Conservation (phyloP, 2,113 vertebrate genomes). For the Nycticebus coucang region DNA sequence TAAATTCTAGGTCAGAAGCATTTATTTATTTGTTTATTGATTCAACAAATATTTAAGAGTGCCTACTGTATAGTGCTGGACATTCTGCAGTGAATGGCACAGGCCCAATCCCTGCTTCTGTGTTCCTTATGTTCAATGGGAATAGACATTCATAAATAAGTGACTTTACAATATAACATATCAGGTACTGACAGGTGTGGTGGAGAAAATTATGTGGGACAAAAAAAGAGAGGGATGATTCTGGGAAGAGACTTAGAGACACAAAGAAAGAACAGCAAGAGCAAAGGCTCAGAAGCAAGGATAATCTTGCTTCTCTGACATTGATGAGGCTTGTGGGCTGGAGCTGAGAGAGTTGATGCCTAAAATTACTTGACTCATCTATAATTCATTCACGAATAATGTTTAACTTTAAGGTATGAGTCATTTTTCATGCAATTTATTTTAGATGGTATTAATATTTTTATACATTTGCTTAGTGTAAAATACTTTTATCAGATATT, state of each 20-base stretch:
- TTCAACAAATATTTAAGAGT: not conserved
- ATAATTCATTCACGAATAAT: not conserved
- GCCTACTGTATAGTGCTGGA: too few species aligned
- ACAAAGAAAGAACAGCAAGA: not conserved
- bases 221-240: not conserved
- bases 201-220: not conserved
- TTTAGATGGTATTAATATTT: not conserved
- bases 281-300: not conserved
- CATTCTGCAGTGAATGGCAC: not conserved
- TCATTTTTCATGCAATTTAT: not conserved
- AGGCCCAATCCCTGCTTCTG: not conserved
- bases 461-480: not conserved
- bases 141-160: not conserved
- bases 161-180: not conserved
- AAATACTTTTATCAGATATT: not conserved
- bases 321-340: not conserved
- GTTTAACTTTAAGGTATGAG: slow-evolving; percentile 20
- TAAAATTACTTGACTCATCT: not conserved
- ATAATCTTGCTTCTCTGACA: not conserved
- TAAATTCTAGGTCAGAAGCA: not conserved
- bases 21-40: not conserved
- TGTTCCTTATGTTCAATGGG: not conserved
- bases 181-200: not conserved
- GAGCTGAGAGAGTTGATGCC: not conserved
- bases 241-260: not conserved